Percentiles rank a stretch among this genome's conserved stretches.
Evolutionary conservation across 2,888 invertebrate genomes (phyloP).

Genomic region (Acanthoscelides obtectus): DNA sequence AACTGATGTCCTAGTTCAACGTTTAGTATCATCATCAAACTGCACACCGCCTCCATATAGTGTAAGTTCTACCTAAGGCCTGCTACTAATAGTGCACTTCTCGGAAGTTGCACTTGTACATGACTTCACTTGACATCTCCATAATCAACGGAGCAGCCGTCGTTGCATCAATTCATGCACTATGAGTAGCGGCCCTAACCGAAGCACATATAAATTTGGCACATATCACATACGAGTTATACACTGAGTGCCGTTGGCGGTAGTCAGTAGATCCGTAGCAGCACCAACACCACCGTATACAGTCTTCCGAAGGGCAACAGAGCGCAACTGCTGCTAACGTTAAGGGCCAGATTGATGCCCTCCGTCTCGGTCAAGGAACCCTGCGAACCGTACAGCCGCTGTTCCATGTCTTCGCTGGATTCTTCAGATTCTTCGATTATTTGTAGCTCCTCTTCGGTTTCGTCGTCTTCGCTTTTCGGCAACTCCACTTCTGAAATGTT

Average conservation of each 20-base stretch:
- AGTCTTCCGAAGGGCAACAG: constrained; percentile 21
- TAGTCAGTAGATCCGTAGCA: constrained; percentile 40
- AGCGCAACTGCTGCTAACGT: constrained; percentile 28
- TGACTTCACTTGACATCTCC: neutral
- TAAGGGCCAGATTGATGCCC: constrained; percentile 31
- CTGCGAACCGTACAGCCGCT: constrained; percentile 52
- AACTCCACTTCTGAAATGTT: constrained; percentile 59
- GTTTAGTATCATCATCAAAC: neutral
- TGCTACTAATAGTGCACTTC: no score
- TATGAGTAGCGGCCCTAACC: no score
- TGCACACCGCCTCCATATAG: neutral
- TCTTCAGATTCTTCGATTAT: constrained; percentile 10
- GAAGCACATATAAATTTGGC: constrained; percentile 47
- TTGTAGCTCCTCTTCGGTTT: constrained; percentile 26
- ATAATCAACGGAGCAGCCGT: constrained; percentile 24
- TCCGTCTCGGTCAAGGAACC: constrained; percentile 61
- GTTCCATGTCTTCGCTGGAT: constrained; percentile 34
- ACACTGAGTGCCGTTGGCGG: constrained; percentile 18
- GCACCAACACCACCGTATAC: constrained; percentile 32
- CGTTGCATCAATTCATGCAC: no score
- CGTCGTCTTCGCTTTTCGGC: constrained; percentile 51
- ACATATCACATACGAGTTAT: constrained; percentile 40
- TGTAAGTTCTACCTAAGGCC: neutral
- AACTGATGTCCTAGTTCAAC: no score
- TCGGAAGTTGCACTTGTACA: no score